These are phyloP conservation scores for Conopomorpha cramerella DNA, from an alignment of 1,140 invertebrate species.

Conservation along the genomic window DNA sequence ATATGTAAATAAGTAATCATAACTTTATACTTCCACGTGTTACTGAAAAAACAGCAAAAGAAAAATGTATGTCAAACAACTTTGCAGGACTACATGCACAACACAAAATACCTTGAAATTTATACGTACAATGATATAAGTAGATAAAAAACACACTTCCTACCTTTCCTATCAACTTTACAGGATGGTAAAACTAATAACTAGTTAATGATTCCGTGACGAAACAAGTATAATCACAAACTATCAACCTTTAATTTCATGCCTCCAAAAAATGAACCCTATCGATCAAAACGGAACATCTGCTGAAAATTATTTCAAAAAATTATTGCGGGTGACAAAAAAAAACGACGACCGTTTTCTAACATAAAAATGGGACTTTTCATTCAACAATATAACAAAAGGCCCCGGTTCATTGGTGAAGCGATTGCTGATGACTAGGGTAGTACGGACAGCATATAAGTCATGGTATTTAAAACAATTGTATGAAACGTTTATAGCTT, in stretches of 20 bases:
- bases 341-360: constrained; percentile 37
- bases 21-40: no score
- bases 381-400: constrained; percentile 54
- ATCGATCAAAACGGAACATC: constrained; percentile 45
- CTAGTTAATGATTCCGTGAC: neutral
- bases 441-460: constrained; percentile 26
- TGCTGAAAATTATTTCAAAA: constrained; percentile 56
- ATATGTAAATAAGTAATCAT: no score
- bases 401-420: constrained; percentile 53
- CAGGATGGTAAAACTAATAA: neutral
- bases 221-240: neutral
- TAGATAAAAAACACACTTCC: neutral
- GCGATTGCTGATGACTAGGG: constrained; percentile 48
- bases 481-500: neutral
- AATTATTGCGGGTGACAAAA: no score
- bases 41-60: no score
- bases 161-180: neutral
- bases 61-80: neutral
- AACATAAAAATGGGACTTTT: constrained; percentile 57
- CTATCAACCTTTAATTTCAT: constrained; percentile 35
- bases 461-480: neutral
- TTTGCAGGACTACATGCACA: neutral
- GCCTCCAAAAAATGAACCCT: constrained; percentile 30
- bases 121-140: neutral
- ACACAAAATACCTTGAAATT: neutral